phyloP scores from a whole-genome alignment of 2,113 vertebrate genomes.

The Aphyosemion australe region DNA sequence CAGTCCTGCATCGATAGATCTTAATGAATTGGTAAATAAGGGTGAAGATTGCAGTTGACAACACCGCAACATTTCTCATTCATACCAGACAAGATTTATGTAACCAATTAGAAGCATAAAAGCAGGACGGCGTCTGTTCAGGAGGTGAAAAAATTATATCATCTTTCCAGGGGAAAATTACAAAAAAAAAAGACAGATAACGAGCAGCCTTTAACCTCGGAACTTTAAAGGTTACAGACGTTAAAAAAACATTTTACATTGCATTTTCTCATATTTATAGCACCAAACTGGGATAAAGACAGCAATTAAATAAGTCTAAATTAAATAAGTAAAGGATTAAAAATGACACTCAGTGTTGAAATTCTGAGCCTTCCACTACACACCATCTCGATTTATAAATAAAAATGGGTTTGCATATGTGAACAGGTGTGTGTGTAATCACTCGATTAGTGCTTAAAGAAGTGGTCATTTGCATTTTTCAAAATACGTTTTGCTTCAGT shows the following conservation, averaged over 20 bases:
- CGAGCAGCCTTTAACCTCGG: conserved; percentile 85
- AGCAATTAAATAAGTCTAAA: too few relatives aligned
- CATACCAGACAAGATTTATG: conserved; percentile 99
- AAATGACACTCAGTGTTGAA: conserved; percentile 18
- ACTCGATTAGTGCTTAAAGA: conserved; percentile 17
- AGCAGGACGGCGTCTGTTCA: conserved; percentile 92
- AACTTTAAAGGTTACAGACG: conserved; percentile 75
- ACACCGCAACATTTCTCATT: conserved; percentile 99
- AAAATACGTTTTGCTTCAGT: conserved; percentile 73
- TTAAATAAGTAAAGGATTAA: conserved; percentile 41
- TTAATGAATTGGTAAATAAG: conserved; percentile 99
- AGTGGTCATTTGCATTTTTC: conserved; percentile 73
- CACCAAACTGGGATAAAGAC: too few relatives aligned
- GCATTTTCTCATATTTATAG: too few relatives aligned
- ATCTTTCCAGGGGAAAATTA: conserved; percentile 98
- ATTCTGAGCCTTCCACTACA: conserved; percentile 7
- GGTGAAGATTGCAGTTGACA: conserved; percentile 99
- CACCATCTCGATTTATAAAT: conserved; percentile 20
- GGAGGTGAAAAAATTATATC: conserved; percentile 95
- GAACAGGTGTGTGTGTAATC: conserved; percentile 27
- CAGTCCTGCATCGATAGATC: conserved; percentile 99
- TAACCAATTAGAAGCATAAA: conserved; percentile 99
- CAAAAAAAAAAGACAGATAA: conserved; percentile 98
- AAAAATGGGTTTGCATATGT: conserved; percentile 17
- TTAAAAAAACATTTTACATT: too few relatives aligned